Conservation (phyloP, 1,140 invertebrate genomes). For the Adoxophyes honmai region DNA sequence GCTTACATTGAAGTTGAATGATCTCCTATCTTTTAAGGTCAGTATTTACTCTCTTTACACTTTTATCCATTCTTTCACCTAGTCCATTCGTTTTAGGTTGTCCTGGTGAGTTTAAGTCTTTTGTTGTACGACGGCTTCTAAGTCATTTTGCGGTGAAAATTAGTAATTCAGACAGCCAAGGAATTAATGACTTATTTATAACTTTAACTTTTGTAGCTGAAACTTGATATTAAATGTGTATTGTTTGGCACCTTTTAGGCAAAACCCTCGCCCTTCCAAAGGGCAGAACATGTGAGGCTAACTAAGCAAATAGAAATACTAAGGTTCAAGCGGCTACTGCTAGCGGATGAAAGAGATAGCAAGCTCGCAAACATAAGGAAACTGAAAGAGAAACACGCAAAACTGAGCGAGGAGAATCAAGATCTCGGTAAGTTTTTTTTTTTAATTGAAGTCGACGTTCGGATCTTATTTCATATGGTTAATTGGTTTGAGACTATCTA, state of each 20-base stretch:
- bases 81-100: no score
- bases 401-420: slow-evolving; percentile 70
- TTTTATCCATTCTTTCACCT: no score
- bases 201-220: no score
- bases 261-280: slow-evolving; percentile 72
- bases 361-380: slow-evolving; percentile 62
- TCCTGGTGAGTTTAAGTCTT: no score
- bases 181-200: no score
- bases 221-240: neutral
- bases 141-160: no score
- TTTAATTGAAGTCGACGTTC: no score
- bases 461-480: no score
- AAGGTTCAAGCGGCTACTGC: slow-evolving; percentile 65
- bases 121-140: no score
- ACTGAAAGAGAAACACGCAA: slow-evolving; percentile 61
- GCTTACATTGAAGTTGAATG: slow-evolving; percentile 64
- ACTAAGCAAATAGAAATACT: slow-evolving; percentile 69
- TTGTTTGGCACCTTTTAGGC: slow-evolving; percentile 43
- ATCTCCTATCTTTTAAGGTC: slow-evolving; percentile 70
- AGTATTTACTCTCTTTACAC: slow-evolving; percentile 3
- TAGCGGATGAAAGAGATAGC: slow-evolving; percentile 71
- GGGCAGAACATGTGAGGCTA: slow-evolving; percentile 61
- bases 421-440: slow-evolving; percentile 56
- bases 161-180: no score
- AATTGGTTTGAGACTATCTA: no score